Base-by-base conservation (phyloP, 2,888 invertebrate genomes). In the Liposcelis brunnea region DNA sequence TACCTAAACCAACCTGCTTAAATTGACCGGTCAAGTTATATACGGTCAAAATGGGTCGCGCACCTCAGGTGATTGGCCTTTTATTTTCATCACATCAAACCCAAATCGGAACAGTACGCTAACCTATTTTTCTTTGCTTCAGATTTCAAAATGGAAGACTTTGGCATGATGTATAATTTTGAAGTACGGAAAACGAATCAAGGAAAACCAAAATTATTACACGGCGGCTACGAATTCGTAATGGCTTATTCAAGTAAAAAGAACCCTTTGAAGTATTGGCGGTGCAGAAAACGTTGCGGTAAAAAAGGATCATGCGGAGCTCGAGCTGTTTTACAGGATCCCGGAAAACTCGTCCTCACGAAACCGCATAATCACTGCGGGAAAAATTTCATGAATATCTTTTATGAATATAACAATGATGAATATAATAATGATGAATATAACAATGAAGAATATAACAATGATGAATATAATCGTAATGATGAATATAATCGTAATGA, bases 201-300 rank as follows among this genome's bases (percentile, higher is more conserved):
- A 19, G 40, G 40, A 14, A 40, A 40, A 19, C 40, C 40, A 18
- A 40, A 40, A 40, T 19, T 40, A 19, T 6, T 40, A 15, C 40
- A 40, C 11, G 40, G 6, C 40, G 40, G 40, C 4, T 19, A 40
- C 12, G 40, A 40, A 40, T 40, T 40, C 21, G 19, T 40, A 3
- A 12, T 40, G 19, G 19, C 40, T n/a, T 40, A 40, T 11, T 14
- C 15, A 6, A 18, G 40, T 18, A 14, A 19, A 21, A 40, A 16
- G 7, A 14, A 40, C 18, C 40, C 19, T 21, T 40, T 18, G 18
- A 40, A 19, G 19, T 40, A 40, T 21, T 40, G 40, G 40, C 6
- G 40, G 21, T 40, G 26, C 26, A 26, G 26, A 8, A 26, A 26
- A 26, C 4, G 26, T 6, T 26, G 40, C 21, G 15, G 19, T 5